These are phyloP conservation scores for Lithophane socia DNA, from an alignment of 2,888 invertebrate species.

Conservation along the genomic window DNA sequence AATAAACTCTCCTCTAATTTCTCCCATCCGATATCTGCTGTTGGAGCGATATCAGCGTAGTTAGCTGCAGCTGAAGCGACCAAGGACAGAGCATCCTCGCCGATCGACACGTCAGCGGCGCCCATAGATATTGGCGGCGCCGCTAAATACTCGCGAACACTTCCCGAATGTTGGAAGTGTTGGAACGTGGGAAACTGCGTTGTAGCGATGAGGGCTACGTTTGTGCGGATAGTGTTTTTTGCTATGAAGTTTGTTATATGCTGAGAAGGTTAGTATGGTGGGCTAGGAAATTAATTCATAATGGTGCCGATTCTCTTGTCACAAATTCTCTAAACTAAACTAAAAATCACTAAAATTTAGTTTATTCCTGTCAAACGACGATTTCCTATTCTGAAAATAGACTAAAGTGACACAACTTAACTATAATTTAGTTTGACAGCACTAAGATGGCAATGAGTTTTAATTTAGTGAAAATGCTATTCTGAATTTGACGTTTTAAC, in stretches of 20 bases:
- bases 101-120: slow-evolving; percentile 51
- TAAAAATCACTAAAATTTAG: too few species aligned
- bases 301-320: neutral
- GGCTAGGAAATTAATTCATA: neutral
- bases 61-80: slow-evolving; percentile 27
- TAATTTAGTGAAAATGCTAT: too few species aligned
- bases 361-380: too few species aligned
- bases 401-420: too few species aligned
- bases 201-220: neutral
- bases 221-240: neutral
- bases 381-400: too few species aligned
- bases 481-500: too few species aligned
- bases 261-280: neutral
- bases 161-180: slow-evolving; percentile 14
- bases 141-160: slow-evolving; percentile 11
- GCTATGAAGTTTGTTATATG: neutral
- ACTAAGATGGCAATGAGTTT: too few species aligned
- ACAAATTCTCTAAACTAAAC: too few species aligned
- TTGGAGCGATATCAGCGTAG: neutral
- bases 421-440: too few species aligned
- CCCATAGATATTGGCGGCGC: neutral
- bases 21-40: too few species aligned
- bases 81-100: slow-evolving; percentile 22
- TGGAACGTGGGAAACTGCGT: neutral
- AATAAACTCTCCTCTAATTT: too few species aligned